phyloP scores from a whole-genome alignment of 2,797 vertebrate species.

The Diplodus puntazzo region DNA sequence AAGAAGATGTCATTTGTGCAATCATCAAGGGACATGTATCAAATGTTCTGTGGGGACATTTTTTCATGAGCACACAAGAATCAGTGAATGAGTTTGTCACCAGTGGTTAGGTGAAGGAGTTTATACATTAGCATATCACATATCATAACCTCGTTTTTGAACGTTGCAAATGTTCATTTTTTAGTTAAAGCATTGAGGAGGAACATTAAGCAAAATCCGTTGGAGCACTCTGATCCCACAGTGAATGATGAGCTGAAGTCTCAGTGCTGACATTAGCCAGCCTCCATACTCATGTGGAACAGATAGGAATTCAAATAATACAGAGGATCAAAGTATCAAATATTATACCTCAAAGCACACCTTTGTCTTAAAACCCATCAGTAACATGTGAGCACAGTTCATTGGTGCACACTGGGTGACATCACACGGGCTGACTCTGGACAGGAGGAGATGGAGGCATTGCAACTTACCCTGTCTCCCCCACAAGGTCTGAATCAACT shows the following conservation, averaged over 20 bases:
- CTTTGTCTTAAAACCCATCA: conserved; percentile 24
- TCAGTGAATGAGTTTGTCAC: neutral
- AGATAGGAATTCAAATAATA: neutral
- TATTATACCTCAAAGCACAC: conserved; percentile 43
- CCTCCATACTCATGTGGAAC: neutral
- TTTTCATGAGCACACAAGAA: neutral
- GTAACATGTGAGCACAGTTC: conserved; percentile 8
- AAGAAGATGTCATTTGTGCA: neutral
- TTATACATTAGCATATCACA: neutral
- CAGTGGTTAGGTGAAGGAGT: neutral
- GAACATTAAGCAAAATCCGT: too few species aligned
- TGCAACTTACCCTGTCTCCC: conserved; percentile 42
- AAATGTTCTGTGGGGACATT: neutral
- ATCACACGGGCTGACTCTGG: conserved; percentile 28
- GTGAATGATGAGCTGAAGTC: neutral
- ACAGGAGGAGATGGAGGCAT: conserved; percentile 33
- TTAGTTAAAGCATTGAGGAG: neutral
- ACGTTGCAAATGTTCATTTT: too few species aligned
- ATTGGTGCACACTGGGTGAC: conserved; percentile 20
- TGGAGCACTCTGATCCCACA: neutral
- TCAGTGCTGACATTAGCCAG: neutral
- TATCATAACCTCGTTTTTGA: neutral
- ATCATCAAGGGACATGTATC: neutral
- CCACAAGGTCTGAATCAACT: conserved; percentile 79
- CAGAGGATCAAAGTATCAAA: neutral